A percentile compares a stretch with the other conserved stretches of the same genome.
Conservation (phyloP, 2,113 vertebrate genomes). For the Alligator mississippiensis region DNA sequence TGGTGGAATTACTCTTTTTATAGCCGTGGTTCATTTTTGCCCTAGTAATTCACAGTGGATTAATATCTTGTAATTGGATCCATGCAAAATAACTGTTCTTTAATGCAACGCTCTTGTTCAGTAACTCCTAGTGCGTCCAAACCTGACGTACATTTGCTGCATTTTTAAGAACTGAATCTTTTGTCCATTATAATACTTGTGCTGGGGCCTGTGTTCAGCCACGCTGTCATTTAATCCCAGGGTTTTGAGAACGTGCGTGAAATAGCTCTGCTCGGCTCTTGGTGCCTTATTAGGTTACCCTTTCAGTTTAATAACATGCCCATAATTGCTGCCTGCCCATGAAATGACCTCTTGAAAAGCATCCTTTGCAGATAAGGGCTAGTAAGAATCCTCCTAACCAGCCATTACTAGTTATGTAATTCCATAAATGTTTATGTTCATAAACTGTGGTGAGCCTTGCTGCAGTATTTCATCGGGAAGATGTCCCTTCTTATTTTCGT, state of each 20-base stretch:
- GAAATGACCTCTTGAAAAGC: not conserved
- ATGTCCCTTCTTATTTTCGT: too few relatives aligned
- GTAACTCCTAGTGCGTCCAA: not conserved
- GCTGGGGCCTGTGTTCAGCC: not conserved
- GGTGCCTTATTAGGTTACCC: not conserved
- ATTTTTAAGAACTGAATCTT: not conserved
- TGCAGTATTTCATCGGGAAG: too few relatives aligned
- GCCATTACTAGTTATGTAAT: too few relatives aligned
- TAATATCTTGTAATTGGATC: not conserved
- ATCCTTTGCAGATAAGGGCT: rapidly evolving
- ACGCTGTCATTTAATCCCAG: not conserved
- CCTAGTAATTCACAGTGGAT: not conserved
- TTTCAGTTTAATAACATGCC: not conserved
- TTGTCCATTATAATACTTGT: not conserved
- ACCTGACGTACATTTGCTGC: too few relatives aligned
- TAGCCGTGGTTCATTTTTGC: not conserved
- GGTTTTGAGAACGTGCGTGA: not conserved
- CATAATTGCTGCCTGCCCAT: not conserved
- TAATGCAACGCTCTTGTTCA: not conserved
- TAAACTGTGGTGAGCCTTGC: too few relatives aligned
- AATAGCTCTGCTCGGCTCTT: not conserved
- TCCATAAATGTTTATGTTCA: too few relatives aligned
- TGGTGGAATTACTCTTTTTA: not conserved
- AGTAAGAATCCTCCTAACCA: too few relatives aligned
- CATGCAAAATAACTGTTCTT: not conserved